phyloP scores from a whole-genome alignment of 2,113 vertebrate species.

The Nipponia nippon region DNA sequence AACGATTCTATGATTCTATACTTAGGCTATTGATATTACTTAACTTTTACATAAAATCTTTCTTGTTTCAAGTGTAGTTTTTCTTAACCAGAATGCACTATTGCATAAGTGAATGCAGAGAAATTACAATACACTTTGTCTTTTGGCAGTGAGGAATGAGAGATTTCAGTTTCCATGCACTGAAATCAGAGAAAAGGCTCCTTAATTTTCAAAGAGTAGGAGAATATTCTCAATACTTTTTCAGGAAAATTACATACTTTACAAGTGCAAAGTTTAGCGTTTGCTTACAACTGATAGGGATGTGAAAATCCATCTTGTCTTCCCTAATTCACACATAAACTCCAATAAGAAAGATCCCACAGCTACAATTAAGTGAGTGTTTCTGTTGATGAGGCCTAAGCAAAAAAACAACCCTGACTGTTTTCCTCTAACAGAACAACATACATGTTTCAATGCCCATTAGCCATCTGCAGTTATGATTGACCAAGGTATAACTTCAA shows the following conservation, averaged over 20 bases:
- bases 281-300: neutral
- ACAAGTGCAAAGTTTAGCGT: neutral
- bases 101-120: neutral
- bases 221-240: neutral
- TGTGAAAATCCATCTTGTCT: neutral
- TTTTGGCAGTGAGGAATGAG: neutral
- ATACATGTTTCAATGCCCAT: rapidly evolving
- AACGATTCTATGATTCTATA: no score
- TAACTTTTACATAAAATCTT: neutral
- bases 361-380: neutral
- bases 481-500: neutral
- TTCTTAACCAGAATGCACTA: neutral
- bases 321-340: neutral
- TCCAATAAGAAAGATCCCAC: neutral
- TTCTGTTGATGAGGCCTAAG: neutral
- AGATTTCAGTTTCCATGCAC: neutral
- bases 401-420: neutral
- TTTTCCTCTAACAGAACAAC: neutral
- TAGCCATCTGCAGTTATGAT: neutral
- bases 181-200: neutral
- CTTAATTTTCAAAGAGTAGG: neutral
- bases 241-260: neutral
- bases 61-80: neutral
- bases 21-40: neutral
- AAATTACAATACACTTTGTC: neutral